phyloP scores from a whole-genome alignment of 2,888 invertebrate species.

The Graphium colonna region DNA sequence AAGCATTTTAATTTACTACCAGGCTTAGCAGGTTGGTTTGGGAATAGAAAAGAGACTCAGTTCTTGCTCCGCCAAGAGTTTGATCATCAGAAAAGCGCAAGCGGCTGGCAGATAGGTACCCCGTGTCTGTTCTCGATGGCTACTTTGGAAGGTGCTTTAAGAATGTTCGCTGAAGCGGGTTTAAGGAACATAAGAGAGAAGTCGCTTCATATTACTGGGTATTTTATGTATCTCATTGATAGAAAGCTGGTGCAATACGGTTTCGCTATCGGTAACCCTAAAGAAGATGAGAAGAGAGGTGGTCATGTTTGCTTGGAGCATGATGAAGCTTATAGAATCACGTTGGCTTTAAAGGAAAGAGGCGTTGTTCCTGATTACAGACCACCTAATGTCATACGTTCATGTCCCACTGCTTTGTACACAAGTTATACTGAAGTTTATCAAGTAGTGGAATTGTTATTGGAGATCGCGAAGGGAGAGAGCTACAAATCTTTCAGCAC shows the following conservation, averaged over 20 bases:
- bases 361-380: constrained; percentile 57
- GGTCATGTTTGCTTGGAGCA: constrained; percentile 64
- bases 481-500: neutral
- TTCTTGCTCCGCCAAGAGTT: constrained; percentile 56
- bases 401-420: constrained; percentile 58
- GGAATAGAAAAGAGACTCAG: constrained; percentile 54
- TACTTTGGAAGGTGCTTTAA: constrained; percentile 56
- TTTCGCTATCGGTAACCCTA: constrained; percentile 53
- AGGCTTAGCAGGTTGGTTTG: constrained; percentile 62
- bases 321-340: constrained; percentile 58
- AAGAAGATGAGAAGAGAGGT: constrained; percentile 51
- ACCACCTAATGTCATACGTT: constrained; percentile 57
- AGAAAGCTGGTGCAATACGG: constrained; percentile 45
- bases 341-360: constrained; percentile 49
- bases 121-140: constrained; percentile 59
- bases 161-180: constrained; percentile 53
- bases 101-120: constrained; percentile 62
- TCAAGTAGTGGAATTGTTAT: constrained; percentile 47
- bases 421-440: constrained; percentile 60
- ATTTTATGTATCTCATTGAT: constrained; percentile 61
- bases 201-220: constrained; percentile 60
- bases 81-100: constrained; percentile 56
- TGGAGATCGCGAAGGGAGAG: constrained; percentile 37
- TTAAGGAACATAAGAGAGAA: constrained; percentile 55
- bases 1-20: constrained; percentile 54